Conservation (phyloP, 2,113 vertebrate genomes). For the Antechinus flavipes region DNA sequence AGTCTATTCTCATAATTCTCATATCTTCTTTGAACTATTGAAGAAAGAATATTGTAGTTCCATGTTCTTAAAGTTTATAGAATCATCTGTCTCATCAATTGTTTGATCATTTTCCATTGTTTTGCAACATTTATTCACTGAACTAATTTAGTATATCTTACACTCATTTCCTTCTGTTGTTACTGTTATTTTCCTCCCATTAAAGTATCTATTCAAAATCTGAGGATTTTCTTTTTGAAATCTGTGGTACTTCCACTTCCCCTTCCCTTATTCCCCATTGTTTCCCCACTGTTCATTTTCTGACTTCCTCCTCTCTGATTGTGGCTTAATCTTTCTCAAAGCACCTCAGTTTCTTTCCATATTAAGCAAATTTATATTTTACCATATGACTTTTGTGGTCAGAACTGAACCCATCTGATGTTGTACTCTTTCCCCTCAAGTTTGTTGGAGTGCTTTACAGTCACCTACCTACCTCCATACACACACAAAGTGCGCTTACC, state of each 20-base stretch:
- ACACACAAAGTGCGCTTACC: no score
- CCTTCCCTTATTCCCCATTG: background rate
- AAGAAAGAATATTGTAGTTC: background rate
- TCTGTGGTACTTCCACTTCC: background rate
- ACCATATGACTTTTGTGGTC: background rate
- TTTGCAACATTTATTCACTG: background rate
- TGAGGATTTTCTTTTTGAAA: background rate
- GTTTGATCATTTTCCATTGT: background rate
- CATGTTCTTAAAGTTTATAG: background rate
- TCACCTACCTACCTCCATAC: no score
- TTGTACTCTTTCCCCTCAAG: no score
- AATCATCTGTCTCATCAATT: background rate
- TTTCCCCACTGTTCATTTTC: background rate
- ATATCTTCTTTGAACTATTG: background rate
- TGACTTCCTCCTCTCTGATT: background rate
- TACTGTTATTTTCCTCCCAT: background rate
- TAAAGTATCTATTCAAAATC: background rate
- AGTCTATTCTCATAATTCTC: background rate
- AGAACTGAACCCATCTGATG: background rate
- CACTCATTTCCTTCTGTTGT: background rate
- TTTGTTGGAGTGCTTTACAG: no score
- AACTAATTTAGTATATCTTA: background rate
- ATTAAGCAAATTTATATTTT: background rate
- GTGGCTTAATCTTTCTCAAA: background rate
- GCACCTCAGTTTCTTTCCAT: background rate